A percentile compares a stretch with the other conserved stretches of the same genome.
phyloP scores from a whole-genome alignment of 2,113 vertebrate genomes.

The Phocoena sinus region DNA sequence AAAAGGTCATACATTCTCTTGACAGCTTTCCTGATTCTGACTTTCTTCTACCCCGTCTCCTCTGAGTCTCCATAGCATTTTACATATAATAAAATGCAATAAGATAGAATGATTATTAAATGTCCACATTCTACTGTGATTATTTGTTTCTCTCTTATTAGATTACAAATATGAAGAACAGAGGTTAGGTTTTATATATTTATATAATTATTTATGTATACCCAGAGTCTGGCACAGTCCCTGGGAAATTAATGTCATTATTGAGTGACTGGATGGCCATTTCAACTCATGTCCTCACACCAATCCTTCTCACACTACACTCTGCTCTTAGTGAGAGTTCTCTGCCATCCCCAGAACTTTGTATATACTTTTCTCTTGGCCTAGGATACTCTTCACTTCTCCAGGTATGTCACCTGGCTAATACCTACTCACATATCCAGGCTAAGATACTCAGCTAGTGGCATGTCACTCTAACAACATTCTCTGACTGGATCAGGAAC shows the following conservation, averaged over 20 bases:
- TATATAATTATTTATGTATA: not conserved
- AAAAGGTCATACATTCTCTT: not conserved
- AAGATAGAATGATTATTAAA: not conserved
- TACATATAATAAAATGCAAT: not conserved
- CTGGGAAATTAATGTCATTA: not conserved
- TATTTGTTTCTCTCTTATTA: constrained; percentile 33
- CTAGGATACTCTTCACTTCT: not conserved
- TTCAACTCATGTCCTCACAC: not conserved
- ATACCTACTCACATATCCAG: not conserved
- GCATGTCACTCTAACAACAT: not conserved
- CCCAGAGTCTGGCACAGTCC: not conserved
- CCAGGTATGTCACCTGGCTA: not conserved
- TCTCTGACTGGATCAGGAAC: not conserved
- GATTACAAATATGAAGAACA: not conserved
- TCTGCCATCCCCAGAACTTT: not conserved
- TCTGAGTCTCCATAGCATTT: not conserved
- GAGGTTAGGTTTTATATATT: not conserved
- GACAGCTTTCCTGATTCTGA: not conserved
- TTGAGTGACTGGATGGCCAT: not conserved
- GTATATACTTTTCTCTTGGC: not conserved
- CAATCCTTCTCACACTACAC: not conserved
- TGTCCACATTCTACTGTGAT: not conserved
- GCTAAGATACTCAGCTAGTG: not conserved
- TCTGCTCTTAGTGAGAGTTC: not conserved
- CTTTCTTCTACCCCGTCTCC: not conserved